Conservation (phyloP, 2,797 vertebrate species). For the Smutsia temminckii region DNA sequence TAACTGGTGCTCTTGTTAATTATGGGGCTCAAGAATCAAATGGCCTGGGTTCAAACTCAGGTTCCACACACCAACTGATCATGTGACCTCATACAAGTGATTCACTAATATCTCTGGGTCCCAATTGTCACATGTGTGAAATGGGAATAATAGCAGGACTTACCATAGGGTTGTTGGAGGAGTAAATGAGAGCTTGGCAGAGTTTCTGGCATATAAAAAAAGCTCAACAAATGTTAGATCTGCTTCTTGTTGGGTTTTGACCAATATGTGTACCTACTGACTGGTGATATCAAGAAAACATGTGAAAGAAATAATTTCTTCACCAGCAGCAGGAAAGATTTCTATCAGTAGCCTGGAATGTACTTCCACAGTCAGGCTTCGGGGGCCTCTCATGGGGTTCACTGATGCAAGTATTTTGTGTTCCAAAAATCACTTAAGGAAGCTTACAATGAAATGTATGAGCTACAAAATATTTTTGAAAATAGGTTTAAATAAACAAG, state of each 20-base stretch:
- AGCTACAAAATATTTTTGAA: background rate
- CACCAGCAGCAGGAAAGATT: background rate
- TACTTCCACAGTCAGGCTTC: background rate
- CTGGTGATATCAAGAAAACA: background rate
- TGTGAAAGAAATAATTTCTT: background rate
- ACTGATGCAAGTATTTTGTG: background rate
- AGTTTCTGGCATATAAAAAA: background rate
- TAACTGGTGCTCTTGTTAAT: background rate
- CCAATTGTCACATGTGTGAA: background rate
- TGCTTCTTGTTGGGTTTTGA: background rate
- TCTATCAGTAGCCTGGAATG: background rate
- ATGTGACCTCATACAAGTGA: background rate
- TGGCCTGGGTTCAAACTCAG: background rate
- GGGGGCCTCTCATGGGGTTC: background rate
- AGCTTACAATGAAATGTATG: background rate
- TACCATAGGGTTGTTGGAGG: background rate
- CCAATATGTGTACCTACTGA: background rate
- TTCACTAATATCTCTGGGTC: background rate
- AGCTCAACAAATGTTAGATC: background rate
- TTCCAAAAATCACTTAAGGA: conserved; percentile 5
- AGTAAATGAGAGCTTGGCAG: background rate
- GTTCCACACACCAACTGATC: fast-evolving
- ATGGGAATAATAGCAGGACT: background rate
- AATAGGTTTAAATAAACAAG: background rate
- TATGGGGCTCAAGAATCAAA: background rate